Conservation (phyloP, 2,113 vertebrate genomes). For the Mandrillus leucophaeus region DNA sequence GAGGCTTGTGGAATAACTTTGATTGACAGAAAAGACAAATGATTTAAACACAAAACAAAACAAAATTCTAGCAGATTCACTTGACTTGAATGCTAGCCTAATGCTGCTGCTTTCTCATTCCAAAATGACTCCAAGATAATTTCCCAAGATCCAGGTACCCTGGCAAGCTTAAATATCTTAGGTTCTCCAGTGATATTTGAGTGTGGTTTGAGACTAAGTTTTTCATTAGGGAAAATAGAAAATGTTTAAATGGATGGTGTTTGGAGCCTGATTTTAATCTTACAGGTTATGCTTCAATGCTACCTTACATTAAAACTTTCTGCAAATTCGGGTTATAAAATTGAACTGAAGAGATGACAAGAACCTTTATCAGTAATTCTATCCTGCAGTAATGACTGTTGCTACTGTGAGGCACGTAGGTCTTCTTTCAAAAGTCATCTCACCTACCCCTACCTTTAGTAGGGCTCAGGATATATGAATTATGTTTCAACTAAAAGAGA, state of each 20-base stretch:
- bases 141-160: neutral
- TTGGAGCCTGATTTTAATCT: neutral
- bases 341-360: neutral
- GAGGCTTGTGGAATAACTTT: neutral
- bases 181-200: neutral
- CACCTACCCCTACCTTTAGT: neutral
- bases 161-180: neutral
- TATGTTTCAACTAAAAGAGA: neutral
- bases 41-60: neutral
- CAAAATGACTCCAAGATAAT: neutral
- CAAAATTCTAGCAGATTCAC: neutral
- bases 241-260: neutral
- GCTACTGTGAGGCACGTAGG: too few relatives aligned
- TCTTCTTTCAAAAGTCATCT: neutral
- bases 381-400: neutral
- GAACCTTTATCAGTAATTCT: neutral
- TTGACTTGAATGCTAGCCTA: neutral
- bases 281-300: neutral
- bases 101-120: neutral
- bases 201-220: neutral
- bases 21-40: neutral
- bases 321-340: neutral
- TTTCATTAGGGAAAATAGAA: neutral
- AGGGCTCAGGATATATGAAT: neutral
- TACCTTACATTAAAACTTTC: neutral